Evolutionary conservation across 2,888 invertebrate species (phyloP).

Genomic region (Sminthurinus aureus): DNA sequence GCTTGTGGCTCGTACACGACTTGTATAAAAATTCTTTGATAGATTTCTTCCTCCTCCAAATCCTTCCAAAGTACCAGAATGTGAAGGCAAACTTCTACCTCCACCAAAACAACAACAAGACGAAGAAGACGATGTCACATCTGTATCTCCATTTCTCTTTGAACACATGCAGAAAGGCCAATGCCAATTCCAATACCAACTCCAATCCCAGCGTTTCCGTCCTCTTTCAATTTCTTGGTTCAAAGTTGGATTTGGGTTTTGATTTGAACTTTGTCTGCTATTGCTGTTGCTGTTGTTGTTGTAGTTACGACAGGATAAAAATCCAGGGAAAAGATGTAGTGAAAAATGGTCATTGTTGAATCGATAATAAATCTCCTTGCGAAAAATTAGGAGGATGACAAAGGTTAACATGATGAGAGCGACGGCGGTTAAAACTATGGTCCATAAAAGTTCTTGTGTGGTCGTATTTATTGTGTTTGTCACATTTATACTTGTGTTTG

Average conservation of each 20-base stretch:
- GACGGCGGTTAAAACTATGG: constrained; percentile 41
- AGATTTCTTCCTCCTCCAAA: constrained; percentile 32
- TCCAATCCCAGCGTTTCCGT: background rate
- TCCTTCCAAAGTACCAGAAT: background rate
- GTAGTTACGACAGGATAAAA: constrained; percentile 36
- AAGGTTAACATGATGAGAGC: constrained; percentile 44
- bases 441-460: constrained; percentile 36
- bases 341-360: too few species aligned
- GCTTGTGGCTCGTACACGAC: background rate
- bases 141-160: background rate
- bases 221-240: too few species aligned
- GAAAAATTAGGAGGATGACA: constrained; percentile 49
- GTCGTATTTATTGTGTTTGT: background rate
- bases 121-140: background rate
- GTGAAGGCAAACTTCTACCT: background rate
- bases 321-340: constrained; percentile 14
- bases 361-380: constrained; percentile 51
- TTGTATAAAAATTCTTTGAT: constrained; percentile 3
- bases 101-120: background rate
- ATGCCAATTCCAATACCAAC: background rate
- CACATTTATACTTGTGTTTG: background rate
- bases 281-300: constrained; percentile 72
- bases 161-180: background rate
- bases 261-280: constrained; percentile 63
- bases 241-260: background rate